Conservation (phyloP, 2,888 invertebrate species). For the Rotaria magnacalcarata region DNA sequence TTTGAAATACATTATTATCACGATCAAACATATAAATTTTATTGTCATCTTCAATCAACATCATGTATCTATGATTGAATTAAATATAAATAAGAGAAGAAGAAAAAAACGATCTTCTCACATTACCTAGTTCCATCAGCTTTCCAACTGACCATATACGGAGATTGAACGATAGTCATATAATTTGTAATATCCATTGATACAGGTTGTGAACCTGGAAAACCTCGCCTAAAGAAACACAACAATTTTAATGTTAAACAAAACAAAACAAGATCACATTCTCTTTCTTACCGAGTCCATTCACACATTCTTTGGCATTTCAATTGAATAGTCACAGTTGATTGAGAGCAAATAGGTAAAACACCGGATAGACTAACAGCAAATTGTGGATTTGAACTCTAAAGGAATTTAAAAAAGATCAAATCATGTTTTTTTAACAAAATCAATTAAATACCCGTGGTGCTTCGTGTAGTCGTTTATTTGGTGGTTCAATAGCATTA, state of each 20-base stretch:
- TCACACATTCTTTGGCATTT: conserved; percentile 74
- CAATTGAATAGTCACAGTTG: conserved; percentile 68
- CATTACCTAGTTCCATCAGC: conserved; percentile 86
- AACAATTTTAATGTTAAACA: background rate
- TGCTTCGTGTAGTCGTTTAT: background rate
- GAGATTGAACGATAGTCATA: conserved; percentile 69
- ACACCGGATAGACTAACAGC: conserved; percentile 78
- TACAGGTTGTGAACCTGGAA: conserved; percentile 94
- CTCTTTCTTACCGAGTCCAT: conserved; percentile 65
- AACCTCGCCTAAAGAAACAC: conserved; percentile 63
- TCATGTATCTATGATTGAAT: conserved; percentile 74
- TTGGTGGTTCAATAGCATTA: background rate
- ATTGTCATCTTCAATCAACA: conserved; percentile 79
- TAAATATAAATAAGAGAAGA: background rate
- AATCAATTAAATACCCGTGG: background rate
- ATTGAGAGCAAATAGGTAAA: conserved; percentile 67
- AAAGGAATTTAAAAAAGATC: background rate
- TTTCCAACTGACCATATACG: conserved; percentile 96
- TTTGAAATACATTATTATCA: conserved; percentile 82
- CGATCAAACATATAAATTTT: conserved; percentile 89
- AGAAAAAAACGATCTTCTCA: conserved; percentile 40
- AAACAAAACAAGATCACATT: conserved; percentile 19
- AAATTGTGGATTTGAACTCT: conserved; percentile 67
- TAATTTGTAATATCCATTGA: conserved; percentile 85
- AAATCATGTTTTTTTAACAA: background rate